Evolutionary conservation across 2,888 invertebrate genomes (phyloP).

Genomic region (Lasioglossum marginatum): DNA sequence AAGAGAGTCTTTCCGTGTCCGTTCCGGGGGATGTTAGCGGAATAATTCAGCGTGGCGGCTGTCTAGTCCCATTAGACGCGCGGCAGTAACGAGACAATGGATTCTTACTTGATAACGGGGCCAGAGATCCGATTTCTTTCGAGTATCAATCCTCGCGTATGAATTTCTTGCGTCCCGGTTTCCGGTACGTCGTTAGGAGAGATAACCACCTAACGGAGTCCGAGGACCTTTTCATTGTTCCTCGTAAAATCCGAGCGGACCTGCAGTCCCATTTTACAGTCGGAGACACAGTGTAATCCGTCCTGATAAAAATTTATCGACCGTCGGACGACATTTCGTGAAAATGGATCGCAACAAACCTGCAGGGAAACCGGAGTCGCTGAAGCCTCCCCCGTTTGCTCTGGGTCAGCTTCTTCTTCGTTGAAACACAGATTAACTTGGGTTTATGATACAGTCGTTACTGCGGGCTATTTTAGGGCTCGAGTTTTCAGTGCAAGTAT

Average conservation of each 20-base stretch:
- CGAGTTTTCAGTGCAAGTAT: background rate
- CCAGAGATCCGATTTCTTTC: conserved; percentile 50
- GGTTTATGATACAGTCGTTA: background rate
- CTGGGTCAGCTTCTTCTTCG: background rate
- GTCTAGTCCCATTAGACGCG: conserved; percentile 57
- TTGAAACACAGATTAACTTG: background rate
- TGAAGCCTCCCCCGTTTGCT: background rate
- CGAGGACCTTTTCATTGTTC: conserved; percentile 38
- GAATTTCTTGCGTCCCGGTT: background rate
- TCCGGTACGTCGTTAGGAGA: background rate
- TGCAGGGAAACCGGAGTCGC: background rate
- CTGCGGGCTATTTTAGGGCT: background rate
- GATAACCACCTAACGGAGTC: background rate
- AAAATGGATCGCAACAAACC: conserved; percentile 31
- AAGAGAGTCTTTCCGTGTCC: conserved; percentile 57
- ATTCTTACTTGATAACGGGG: conserved; percentile 66
- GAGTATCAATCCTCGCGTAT: conserved; percentile 11
- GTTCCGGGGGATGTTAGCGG: conserved; percentile 50
- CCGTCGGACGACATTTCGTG: conserved; percentile 8
- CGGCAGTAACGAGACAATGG: conserved; percentile 61
- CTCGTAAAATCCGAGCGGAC: conserved; percentile 30
- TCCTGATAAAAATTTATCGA: conserved; percentile 47
- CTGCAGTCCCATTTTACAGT: conserved; percentile 28
- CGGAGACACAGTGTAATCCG: conserved; percentile 29
- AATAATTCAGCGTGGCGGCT: conserved; percentile 65